These are phyloP conservation scores for Epizoanthus illoricatus DNA, from an alignment of 92 coral and sea anemone species.

Conservation along the genomic window DNA sequence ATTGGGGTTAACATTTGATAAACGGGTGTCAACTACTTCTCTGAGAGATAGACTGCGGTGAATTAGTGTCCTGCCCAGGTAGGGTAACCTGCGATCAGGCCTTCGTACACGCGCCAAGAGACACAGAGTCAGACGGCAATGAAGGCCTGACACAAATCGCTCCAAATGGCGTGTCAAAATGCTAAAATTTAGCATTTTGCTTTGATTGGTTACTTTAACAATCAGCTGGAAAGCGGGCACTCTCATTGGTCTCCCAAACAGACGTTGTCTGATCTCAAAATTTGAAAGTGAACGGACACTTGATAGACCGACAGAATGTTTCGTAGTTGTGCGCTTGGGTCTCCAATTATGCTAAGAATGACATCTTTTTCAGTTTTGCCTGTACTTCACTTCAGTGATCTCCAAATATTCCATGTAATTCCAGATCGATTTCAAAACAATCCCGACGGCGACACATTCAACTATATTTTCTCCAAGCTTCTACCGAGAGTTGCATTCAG, in stretches of 20 bases:
- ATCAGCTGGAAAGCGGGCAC: too few species aligned
- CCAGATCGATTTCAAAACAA: neutral
- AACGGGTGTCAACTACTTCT: neutral
- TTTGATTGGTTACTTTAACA: neutral
- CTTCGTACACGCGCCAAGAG: too few species aligned
- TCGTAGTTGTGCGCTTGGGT: neutral
- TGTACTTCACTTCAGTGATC: too few species aligned
- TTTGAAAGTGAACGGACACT: too few species aligned
- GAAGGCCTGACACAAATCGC: too few species aligned
- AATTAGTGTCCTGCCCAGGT: neutral
- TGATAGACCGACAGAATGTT: neutral
- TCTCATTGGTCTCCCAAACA: neutral
- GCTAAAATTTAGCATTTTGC: too few species aligned
- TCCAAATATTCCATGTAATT: too few species aligned
- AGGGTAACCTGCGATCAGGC: neutral
- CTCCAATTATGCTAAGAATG: neutral
- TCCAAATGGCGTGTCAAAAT: neutral
- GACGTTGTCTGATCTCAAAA: too few species aligned
- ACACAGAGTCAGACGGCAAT: too few species aligned
- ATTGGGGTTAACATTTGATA: too few species aligned
- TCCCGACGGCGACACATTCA: neutral
- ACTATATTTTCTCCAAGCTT: neutral
- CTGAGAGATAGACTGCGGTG: neutral
- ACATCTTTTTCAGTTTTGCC: neutral
- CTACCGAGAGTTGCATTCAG: conserved; percentile 2